These are phyloP conservation scores for Aplodontia rufa DNA, from an alignment of 2,113 vertebrate genomes.

Conservation along the genomic window DNA sequence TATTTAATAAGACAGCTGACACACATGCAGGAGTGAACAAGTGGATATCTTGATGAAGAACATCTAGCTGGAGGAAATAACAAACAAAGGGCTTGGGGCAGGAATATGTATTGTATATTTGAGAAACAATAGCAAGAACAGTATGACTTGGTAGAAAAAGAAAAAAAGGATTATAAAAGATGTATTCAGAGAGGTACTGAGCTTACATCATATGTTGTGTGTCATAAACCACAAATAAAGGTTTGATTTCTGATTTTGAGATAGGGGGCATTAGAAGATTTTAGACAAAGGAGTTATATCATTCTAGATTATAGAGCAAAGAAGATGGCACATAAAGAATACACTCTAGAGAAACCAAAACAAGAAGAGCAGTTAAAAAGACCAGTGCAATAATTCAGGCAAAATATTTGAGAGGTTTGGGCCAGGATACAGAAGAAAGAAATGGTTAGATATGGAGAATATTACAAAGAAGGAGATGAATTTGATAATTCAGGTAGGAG, in stretches of 20 bases:
- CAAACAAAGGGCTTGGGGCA: neutral
- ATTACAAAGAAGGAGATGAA: neutral
- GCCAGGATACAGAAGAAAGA: neutral
- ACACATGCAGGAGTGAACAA: constrained; percentile 10
- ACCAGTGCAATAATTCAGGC: neutral
- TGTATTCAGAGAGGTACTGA: neutral
- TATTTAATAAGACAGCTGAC: neutral
- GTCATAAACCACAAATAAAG: neutral
- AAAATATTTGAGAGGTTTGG: neutral
- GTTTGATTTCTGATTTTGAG: constrained; percentile 2
- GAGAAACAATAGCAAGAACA: neutral
- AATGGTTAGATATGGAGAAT: neutral
- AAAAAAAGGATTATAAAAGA: neutral
- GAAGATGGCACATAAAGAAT: neutral
- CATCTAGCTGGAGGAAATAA: neutral
- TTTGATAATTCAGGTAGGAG: neutral
- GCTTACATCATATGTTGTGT: neutral
- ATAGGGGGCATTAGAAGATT: neutral
- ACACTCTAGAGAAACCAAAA: neutral
- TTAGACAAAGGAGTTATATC: neutral
- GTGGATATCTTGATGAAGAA: neutral
- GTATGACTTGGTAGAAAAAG: neutral
- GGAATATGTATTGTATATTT: neutral
- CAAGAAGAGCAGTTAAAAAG: neutral
- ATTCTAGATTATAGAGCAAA: constrained; percentile 34